Percentiles rank a stretch among this genome's conserved stretches.
phyloP scores from a whole-genome alignment of 2,113 vertebrate species.

The Leptodactylus fuscus region DNA sequence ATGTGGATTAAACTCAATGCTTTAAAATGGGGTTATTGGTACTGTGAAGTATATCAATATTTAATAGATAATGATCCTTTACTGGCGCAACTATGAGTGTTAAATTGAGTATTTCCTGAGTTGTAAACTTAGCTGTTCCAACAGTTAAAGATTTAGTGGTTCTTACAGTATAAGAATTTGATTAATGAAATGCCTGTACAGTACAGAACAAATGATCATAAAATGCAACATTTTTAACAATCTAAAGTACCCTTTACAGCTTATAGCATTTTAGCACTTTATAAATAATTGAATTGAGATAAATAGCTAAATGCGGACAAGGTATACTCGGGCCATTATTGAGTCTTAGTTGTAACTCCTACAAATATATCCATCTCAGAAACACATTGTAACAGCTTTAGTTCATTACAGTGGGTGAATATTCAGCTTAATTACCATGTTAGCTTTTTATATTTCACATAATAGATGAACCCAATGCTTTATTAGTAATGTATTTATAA shows the following conservation, averaged over 20 bases:
- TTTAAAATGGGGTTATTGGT: not conserved
- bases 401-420: conserved; percentile 66
- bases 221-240: conserved; percentile 70
- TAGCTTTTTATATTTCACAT: conserved; percentile 66
- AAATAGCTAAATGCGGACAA: conserved; percentile 67
- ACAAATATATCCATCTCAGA: conserved; percentile 68
- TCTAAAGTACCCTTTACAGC: conserved; percentile 72
- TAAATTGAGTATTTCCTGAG: conserved; percentile 63
- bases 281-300: conserved; percentile 72
- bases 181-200: conserved; percentile 73
- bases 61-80: conserved; percentile 19
- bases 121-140: conserved; percentile 69
- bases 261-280: conserved; percentile 74
- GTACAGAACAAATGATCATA: conserved; percentile 70
- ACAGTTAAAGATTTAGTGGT: conserved; percentile 65
- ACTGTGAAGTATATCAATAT: conserved; percentile 25
- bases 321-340: conserved; percentile 63
- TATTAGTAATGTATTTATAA: too few relatives aligned
- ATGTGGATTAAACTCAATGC: not conserved
- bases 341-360: conserved; percentile 66
- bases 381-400: conserved; percentile 71
- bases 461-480: too few relatives aligned
- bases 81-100: conserved; percentile 26
- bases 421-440: conserved; percentile 63
- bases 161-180: conserved; percentile 74